phyloP scores from a whole-genome alignment of 37 sponge, comb jelly and placozoan species.

The Cladorhizidae sp. region DNA sequence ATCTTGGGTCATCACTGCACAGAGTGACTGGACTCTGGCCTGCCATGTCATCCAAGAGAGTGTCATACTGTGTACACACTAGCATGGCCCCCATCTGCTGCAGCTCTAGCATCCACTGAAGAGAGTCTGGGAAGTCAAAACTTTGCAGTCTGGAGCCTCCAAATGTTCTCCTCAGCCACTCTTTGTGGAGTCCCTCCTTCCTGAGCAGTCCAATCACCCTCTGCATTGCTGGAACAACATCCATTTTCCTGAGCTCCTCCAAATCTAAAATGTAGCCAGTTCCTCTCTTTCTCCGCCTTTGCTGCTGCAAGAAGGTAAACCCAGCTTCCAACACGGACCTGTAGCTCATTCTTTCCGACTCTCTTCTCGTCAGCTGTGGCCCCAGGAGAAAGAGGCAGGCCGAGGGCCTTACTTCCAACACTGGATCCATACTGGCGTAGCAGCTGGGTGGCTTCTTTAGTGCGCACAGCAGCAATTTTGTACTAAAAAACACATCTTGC shows the following conservation, averaged over 20 bases:
- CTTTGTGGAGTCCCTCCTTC: neutral
- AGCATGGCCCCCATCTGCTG: slow-evolving; percentile 34
- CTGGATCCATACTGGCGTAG: slow-evolving; percentile 24
- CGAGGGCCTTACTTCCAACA: slow-evolving; percentile 36
- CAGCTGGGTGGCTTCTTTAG: neutral
- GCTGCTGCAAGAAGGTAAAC: neutral
- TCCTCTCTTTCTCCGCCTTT: neutral
- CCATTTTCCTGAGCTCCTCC: neutral
- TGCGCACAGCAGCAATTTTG: neutral
- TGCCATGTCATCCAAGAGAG: slow-evolving; percentile 12
- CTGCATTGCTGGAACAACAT: neutral
- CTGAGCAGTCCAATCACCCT: neutral
- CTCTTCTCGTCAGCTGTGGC: slow-evolving; percentile 7
- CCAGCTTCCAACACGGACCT: slow-evolving; percentile 8
- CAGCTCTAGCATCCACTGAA: slow-evolving; percentile 11
- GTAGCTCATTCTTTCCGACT: slow-evolving; percentile 1
- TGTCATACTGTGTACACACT: slow-evolving; percentile 44
- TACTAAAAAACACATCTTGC: neutral
- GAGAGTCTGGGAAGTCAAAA: neutral
- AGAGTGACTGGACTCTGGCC: neutral
- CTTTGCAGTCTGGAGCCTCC: neutral
- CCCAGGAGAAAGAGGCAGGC: slow-evolving; percentile 35
- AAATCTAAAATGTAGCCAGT: neutral
- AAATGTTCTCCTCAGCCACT: slow-evolving; percentile 21
- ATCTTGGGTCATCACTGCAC: neutral